Conservation (phyloP, 2,113 vertebrate genomes). For the Amblyopsis rosae region DNA sequence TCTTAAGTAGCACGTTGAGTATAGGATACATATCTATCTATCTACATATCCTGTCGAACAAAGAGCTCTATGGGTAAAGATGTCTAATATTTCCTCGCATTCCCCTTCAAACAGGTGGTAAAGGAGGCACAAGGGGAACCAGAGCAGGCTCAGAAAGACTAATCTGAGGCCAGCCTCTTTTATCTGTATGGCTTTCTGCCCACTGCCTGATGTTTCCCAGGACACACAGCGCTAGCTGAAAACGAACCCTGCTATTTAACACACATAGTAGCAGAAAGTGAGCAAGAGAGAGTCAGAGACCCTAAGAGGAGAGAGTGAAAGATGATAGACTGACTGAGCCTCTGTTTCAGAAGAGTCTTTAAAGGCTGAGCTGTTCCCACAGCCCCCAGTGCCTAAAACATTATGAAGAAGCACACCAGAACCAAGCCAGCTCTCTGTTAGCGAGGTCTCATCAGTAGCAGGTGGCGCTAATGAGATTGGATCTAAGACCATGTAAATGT, state of each 20-base stretch:
- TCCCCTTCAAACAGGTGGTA: constrained; percentile 30
- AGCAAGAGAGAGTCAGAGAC: constrained; percentile 14
- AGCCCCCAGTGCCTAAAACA: constrained; percentile 37
- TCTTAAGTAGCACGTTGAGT: constrained; percentile 26
- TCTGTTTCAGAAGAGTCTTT: constrained; percentile 70
- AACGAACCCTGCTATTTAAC: constrained; percentile 57
- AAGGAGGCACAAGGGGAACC: constrained; percentile 34
- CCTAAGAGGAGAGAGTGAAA: constrained; percentile 45
- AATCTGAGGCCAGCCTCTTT: constrained; percentile 45
- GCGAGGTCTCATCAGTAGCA: constrained; percentile 6
- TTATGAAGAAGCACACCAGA: constrained; percentile 19
- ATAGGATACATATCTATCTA: constrained; percentile 34
- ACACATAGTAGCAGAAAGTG: constrained; percentile 26
- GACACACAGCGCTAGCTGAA: constrained; percentile 55
- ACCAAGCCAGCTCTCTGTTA: constrained; percentile 38
- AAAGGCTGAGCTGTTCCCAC: constrained; percentile 63
- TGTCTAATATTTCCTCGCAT: constrained; percentile 43
- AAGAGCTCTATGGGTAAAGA: constrained; percentile 36
- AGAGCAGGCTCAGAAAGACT: constrained; percentile 26
- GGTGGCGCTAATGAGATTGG: constrained; percentile 9
- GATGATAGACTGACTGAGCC: constrained; percentile 58
- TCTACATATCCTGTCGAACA: constrained; percentile 47
- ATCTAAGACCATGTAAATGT: background rate
- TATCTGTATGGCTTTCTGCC: constrained; percentile 47
- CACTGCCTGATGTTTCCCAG: constrained; percentile 50